Evolutionary conservation across 2,888 invertebrate genomes (phyloP).

Genomic region (Luperina nickerlii): DNA sequence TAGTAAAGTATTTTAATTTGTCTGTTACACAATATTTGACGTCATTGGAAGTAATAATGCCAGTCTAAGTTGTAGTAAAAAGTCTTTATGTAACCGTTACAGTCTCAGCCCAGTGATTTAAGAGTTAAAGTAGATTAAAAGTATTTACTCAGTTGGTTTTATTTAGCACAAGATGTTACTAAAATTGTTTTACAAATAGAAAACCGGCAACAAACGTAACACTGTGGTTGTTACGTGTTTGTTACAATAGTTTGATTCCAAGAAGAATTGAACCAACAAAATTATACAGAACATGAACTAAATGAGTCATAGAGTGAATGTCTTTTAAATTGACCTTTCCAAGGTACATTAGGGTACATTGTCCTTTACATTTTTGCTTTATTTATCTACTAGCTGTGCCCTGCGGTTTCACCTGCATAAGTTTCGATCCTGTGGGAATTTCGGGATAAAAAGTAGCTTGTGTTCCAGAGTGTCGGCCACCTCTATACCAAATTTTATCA

Average conservation of each 20-base stretch:
- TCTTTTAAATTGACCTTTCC: conserved; percentile 45
- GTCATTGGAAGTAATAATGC: conserved; percentile 33
- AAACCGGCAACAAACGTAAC: not conserved
- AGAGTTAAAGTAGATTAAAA: conserved; percentile 18
- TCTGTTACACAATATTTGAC: conserved; percentile 44
- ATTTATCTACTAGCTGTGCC: conserved; percentile 18
- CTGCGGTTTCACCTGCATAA: no score
- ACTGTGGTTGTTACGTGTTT: not conserved
- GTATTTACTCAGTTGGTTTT: not conserved
- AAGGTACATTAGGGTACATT: conserved; percentile 48
- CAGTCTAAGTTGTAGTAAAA: conserved; percentile 43
- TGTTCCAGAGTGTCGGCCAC: no score
- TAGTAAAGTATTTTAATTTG: conserved; percentile 26
- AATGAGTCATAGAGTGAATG: conserved; percentile 40
- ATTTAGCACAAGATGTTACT: not conserved
- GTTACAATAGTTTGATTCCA: not conserved
- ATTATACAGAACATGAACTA: not conserved
- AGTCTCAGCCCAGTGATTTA: conserved; percentile 39
- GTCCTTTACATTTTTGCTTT: conserved; percentile 43
- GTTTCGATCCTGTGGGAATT: no score
- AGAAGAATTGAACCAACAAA: not conserved
- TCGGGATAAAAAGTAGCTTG: no score
- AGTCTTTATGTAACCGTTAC: conserved; percentile 55
- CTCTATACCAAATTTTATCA: no score
- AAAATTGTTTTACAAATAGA: not conserved